Evolutionary conservation across 2,797 vertebrate genomes (phyloP), one percentile per base, ranked within the genome.

Genomic region (Aselliscus stoliczkanus): DNA sequence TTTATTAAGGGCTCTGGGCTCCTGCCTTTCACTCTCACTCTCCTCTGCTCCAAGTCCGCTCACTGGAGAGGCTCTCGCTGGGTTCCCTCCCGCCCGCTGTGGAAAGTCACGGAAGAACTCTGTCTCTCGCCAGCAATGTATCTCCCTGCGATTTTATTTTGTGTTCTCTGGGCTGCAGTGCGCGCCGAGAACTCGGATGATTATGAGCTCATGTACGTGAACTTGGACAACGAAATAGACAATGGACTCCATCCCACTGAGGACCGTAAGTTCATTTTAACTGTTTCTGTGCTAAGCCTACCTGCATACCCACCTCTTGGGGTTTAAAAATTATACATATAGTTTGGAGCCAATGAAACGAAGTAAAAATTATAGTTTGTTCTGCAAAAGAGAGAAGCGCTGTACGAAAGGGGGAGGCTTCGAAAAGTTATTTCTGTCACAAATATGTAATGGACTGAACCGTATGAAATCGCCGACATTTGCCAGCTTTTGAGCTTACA

Each of bases 171-270:
- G 83, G 97, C 96, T 64, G 96, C 97, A 1, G 96, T 89, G 70
- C 96, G 97, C 18, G 97, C 89, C 20, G 73, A 98, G 95, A 94
- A 98, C 67, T 94, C 98, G 0, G 98, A 98, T 1, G 99, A 99
- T 23, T 99, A 99, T 6, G 98, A 98, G 20, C 96, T 99, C 81
- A 97, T 98, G 97, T 98, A 98, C 0, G 98, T 98, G 96, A 98
- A 98, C 37, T 58, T 98, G 96, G 98, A 98, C 17, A 98, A 99
- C 0, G 98, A 99, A 69, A 98, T 99, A 42, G 98, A 98, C 75
- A 98, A 97, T 75, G 97, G 97, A 0, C 98, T 95, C 44, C 98
- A 97, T 4, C 97, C 98, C 9, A 54, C 98, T 0, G 98, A 98
- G 94, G 98, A 98, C 93, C 96, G 98, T 99, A 98, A 99, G 98